phyloP scores from a whole-genome alignment of 2,113 vertebrate genomes.

The Origma solitaria region DNA sequence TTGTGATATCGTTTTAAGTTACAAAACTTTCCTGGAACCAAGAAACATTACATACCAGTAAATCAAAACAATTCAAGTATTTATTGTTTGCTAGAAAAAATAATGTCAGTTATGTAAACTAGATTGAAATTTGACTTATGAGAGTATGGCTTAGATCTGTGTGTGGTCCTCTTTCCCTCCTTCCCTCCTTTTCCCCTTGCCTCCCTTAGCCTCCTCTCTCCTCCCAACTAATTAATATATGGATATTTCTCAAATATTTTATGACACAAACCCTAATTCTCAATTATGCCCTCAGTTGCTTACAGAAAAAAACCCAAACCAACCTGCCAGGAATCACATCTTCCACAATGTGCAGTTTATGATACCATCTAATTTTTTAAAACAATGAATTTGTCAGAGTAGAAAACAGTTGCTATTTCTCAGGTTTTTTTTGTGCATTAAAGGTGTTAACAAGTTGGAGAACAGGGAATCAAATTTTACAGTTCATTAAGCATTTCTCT shows the following conservation, averaged over 20 bases:
- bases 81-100: neutral
- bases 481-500: neutral
- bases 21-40: neutral
- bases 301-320: neutral
- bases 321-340: neutral
- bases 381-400: neutral
- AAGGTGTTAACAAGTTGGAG: neutral
- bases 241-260: neutral
- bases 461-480: neutral
- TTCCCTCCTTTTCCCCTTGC: neutral
- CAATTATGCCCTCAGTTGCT: neutral
- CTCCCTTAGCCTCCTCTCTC: neutral
- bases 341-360: neutral
- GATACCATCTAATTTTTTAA: neutral
- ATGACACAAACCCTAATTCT: neutral
- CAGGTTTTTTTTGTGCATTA: neutral
- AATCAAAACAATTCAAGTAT: neutral
- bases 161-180: neutral
- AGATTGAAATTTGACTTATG: neutral
- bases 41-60: neutral
- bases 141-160: neutral
- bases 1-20: neutral
- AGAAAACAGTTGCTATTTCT: neutral
- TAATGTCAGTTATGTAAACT: neutral
- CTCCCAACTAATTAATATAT: neutral